phyloP scores from a whole-genome alignment of 2,888 invertebrate genomes.

The Drosophila limbata region DNA sequence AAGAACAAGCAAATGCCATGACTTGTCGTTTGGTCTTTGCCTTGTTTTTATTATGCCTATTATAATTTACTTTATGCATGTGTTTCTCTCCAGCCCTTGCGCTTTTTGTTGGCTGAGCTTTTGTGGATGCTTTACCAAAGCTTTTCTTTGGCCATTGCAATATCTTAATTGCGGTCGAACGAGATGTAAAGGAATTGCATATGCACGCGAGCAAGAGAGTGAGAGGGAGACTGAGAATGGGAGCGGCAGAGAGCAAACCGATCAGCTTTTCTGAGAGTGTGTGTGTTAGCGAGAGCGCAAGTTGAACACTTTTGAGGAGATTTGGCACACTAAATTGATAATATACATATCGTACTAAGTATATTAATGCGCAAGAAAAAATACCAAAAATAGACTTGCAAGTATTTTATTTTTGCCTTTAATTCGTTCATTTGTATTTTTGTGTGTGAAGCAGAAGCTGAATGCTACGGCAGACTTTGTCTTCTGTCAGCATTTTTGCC shows the following conservation, averaged over 20 bases:
- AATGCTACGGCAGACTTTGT: constrained; percentile 25
- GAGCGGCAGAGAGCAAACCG: background rate
- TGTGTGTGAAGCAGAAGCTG: constrained; percentile 23
- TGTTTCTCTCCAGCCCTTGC: constrained; percentile 35
- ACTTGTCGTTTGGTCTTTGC: constrained; percentile 71
- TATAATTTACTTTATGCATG: constrained; percentile 80
- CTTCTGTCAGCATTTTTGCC: constrained; percentile 15
- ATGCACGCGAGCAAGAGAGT: constrained; percentile 1
- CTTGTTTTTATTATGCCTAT: constrained; percentile 78
- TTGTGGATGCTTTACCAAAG: constrained; percentile 48
- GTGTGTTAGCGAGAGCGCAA: background rate
- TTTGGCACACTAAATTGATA: constrained; percentile 1
- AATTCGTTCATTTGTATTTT: background rate
- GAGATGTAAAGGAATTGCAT: constrained; percentile 29
- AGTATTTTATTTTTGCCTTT: background rate
- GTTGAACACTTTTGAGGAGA: background rate
- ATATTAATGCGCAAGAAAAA: constrained; percentile 6
- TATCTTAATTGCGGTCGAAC: constrained; percentile 71
- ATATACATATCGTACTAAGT: constrained; percentile 1
- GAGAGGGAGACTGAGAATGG: background rate
- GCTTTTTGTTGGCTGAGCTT: constrained; percentile 46
- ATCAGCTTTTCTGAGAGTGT: constrained; percentile 20
- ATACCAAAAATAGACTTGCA: constrained; percentile 1
- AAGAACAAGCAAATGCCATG: constrained; percentile 51
- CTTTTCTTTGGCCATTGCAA: constrained; percentile 53